These are phyloP conservation scores for Eudorcas thomsonii DNA, from an alignment of 2,113 vertebrate species.

Conservation along the genomic window DNA sequence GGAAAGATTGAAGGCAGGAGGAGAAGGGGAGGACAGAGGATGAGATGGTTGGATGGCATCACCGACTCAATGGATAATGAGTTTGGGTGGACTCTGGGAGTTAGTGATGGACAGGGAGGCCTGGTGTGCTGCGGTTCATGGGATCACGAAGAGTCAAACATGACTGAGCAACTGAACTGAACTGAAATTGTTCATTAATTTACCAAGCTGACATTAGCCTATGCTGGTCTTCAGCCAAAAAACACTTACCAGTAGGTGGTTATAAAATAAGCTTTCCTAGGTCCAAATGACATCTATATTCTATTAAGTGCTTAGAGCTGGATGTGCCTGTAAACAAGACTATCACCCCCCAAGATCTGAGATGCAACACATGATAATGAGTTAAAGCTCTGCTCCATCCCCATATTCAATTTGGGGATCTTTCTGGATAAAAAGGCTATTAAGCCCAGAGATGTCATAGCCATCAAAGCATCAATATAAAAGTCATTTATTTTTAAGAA, in stretches of 20 bases:
- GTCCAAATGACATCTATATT: background rate
- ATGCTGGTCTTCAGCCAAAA: background rate
- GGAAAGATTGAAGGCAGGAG: background rate
- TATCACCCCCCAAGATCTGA: background rate
- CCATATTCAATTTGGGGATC: background rate
- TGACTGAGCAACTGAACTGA: background rate
- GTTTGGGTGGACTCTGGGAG: background rate
- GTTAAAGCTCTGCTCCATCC: background rate
- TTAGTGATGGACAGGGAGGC: background rate
- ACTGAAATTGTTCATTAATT: conserved; percentile 12
- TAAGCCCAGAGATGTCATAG: background rate
- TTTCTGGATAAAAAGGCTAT: conserved; percentile 41
- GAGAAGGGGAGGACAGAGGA: background rate
- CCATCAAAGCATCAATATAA: conserved; percentile 25
- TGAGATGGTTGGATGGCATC: background rate
- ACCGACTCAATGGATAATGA: background rate
- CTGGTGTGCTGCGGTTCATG: background rate
- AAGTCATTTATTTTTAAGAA: conserved; percentile 60
- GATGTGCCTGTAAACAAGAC: background rate
- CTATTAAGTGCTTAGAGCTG: background rate
- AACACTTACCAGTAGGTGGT: background rate
- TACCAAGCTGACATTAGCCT: background rate
- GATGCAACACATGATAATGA: background rate
- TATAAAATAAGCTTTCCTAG: background rate
- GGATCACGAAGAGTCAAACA: rapidly evolving